Conservation (phyloP, 2,888 invertebrate species). For the Cantharis nigra region DNA sequence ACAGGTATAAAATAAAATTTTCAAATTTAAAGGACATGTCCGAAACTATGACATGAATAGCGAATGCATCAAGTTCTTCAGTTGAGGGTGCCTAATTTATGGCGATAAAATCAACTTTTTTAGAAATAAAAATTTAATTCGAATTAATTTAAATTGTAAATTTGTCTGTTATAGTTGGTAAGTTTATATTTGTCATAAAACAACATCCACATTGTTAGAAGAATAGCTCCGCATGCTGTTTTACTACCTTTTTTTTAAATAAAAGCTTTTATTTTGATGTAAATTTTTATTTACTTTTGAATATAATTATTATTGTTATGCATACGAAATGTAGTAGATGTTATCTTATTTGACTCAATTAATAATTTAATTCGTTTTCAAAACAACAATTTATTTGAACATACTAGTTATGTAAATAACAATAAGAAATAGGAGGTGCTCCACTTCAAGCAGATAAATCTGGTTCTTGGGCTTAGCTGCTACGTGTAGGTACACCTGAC, state of each 20-base stretch:
- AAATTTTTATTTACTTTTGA: slow-evolving; percentile 14
- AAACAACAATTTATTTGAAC: slow-evolving; percentile 20
- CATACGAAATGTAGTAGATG: neutral
- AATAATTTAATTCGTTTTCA: slow-evolving; percentile 23
- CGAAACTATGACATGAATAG: neutral
- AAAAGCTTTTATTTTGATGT: slow-evolving; percentile 21
- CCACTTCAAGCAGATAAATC: slow-evolving; percentile 6
- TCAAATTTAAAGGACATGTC: neutral
- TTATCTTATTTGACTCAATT: slow-evolving; percentile 2
- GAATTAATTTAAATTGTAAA: neutral
- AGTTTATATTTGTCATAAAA: neutral
- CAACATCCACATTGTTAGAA: neutral
- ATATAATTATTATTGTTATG: neutral
- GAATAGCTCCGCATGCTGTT: slow-evolving; percentile 20
- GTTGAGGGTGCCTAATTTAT: neutral
- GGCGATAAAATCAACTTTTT: neutral
- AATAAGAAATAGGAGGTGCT: slow-evolving; percentile 21
- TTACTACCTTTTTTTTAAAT: slow-evolving; percentile 11
- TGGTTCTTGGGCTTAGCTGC: slow-evolving; percentile 1
- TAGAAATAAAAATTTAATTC: neutral
- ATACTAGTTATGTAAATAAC: slow-evolving; percentile 23
- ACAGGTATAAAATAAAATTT: neutral
- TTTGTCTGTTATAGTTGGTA: slow-evolving; percentile 4
- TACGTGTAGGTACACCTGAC: slow-evolving; percentile 12
- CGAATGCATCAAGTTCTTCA: neutral